These are phyloP conservation scores for Limenitis camilla DNA, from an alignment of 2,888 invertebrate genomes.

Conservation along the genomic window DNA sequence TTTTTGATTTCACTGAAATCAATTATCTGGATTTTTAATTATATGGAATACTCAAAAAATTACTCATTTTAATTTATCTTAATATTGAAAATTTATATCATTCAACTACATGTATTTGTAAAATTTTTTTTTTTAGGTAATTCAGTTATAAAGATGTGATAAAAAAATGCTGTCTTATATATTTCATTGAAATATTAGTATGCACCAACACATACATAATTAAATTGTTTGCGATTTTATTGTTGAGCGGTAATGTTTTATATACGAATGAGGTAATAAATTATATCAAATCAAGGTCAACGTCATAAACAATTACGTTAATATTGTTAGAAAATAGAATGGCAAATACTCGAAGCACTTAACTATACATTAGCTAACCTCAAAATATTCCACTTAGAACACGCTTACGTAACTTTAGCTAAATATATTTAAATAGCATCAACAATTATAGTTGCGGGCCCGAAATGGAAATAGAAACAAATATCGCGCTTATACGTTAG, in stretches of 20 bases:
- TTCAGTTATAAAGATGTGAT: too few species aligned
- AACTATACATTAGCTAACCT: constrained; percentile 36
- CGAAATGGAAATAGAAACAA: constrained; percentile 21
- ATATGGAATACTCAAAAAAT: too few species aligned
- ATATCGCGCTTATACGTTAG: constrained; percentile 20
- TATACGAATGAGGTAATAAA: constrained; percentile 3
- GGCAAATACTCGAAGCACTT: constrained; percentile 21
- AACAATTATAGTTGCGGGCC: constrained; percentile 16
- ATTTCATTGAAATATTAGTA: too few species aligned
- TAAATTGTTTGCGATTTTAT: too few species aligned
- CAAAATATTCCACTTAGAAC: constrained; percentile 32
- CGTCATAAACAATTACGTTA: constrained; percentile 11
- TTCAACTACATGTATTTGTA: too few species aligned
- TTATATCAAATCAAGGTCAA: constrained; percentile 17
- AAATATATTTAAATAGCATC: constrained; percentile 15
- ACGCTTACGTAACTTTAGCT: constrained; percentile 36
- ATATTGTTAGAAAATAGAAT: constrained; percentile 23
- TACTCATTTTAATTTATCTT: too few species aligned
- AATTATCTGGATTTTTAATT: too few species aligned
- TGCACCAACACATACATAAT: too few species aligned
- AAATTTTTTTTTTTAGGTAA: too few species aligned
- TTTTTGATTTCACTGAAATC: too few species aligned
- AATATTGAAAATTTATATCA: too few species aligned
- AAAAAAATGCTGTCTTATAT: too few species aligned
- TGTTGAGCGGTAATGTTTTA: not conserved